Evolutionary conservation across 2,888 invertebrate species (phyloP).

Genomic region (Meloe dianella): DNA sequence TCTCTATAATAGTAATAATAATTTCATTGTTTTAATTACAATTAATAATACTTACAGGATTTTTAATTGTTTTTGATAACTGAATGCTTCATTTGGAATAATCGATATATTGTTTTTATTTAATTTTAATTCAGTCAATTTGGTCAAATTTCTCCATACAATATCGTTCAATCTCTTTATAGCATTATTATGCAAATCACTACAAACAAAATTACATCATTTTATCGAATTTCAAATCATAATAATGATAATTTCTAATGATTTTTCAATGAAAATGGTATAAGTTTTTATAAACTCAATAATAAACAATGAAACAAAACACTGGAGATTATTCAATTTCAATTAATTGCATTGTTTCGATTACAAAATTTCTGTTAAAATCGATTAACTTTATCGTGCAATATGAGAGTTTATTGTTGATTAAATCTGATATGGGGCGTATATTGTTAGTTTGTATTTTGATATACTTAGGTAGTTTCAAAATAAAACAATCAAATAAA

Average conservation of each 20-base stretch:
- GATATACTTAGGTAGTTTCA: too few species aligned
- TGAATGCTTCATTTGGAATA: conserved; percentile 78
- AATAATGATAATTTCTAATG: conserved; percentile 22
- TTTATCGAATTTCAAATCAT: conserved; percentile 14
- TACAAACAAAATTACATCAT: conserved; percentile 52
- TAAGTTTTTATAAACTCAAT: neutral
- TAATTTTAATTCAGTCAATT: conserved; percentile 75
- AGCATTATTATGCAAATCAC: conserved; percentile 75
- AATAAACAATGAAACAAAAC: conserved; percentile 9
- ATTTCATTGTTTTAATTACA: neutral
- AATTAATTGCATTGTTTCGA: neutral
- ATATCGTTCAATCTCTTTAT: conserved; percentile 74
- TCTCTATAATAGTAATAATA: conserved; percentile 64
- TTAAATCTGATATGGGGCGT: conserved; percentile 9
- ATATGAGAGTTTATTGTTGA: neutral
- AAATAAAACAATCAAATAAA: conserved; percentile 42
- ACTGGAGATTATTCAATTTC: neutral
- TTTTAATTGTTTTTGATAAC: conserved; percentile 70
- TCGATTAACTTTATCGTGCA: neutral
- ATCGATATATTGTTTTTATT: conserved; percentile 77
- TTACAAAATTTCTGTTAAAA: neutral
- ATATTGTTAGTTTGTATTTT: neutral
- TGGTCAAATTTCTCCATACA: conserved; percentile 74
- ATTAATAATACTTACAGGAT: conserved; percentile 68
- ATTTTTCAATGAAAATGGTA: neutral